phyloP scores from a whole-genome alignment of 2,797 vertebrate genomes.

The Alca torda region DNA sequence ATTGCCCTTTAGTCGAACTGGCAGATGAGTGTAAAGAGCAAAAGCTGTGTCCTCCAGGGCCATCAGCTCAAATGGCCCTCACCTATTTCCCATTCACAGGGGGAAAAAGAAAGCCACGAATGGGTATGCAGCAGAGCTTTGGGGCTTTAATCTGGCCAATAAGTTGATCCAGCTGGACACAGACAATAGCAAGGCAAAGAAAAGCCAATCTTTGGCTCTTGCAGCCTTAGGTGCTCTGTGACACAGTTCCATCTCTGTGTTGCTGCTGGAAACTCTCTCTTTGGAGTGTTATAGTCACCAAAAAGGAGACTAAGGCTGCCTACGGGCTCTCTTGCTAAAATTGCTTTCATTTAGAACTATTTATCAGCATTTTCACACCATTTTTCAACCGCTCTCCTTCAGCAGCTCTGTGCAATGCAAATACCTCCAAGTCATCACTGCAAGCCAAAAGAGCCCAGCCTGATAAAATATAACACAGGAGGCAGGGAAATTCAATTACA shows the following conservation, averaged over 20 bases:
- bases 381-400: slow-evolving; percentile 40
- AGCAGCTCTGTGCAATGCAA: slow-evolving; percentile 56
- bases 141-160: neutral
- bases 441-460: neutral
- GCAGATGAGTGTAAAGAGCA: neutral
- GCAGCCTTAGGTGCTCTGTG: neutral
- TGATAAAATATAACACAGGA: neutral
- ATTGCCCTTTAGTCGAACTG: accelerated
- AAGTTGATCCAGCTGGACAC: neutral
- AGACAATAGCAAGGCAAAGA: neutral
- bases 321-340: slow-evolving; percentile 68
- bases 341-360: slow-evolving; percentile 74
- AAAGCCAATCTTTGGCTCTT: neutral
- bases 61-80: neutral
- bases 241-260: neutral
- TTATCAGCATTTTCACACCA: slow-evolving; percentile 71
- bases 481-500: slow-evolving; percentile 43
- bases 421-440: slow-evolving; percentile 53
- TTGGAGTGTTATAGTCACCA: slow-evolving; percentile 13
- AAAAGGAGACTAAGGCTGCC: slow-evolving; percentile 39
- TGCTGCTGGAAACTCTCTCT: slow-evolving; percentile 17
- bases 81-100: neutral
- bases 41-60: neutral
- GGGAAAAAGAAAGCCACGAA: neutral
- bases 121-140: neutral